Base-by-base conservation (phyloP, 2,113 vertebrate species). In the Psittacara wagleri region DNA sequence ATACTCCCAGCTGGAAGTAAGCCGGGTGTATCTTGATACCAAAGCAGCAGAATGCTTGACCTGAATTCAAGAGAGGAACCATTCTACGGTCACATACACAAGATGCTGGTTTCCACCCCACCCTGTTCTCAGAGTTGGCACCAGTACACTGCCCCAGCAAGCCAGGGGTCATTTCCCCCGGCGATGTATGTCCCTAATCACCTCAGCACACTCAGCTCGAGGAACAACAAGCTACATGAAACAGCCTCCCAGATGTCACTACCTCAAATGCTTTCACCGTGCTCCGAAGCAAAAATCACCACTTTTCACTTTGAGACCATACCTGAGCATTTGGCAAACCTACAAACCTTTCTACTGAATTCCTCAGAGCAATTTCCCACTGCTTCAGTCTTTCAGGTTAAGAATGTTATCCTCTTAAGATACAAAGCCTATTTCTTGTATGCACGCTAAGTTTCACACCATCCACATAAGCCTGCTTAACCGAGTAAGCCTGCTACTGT, bases 371-470 rank as follows among this genome's bases (percentile, higher is more conserved):
- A 0, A 29, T 7, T 10, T 51, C 2, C 3, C 46, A 4, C 7
- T 1, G 11, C 69, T 33, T 3, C 23, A 27, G 31, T 15, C 0
- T n/a, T 28, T 5, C 5, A 27, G 2, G 15, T 27, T 11, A 35
- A 49, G 43, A 31, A 52, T 0, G 8, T 5, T 2, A 10, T 6
- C 23, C 57, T 49, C 0, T 3, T 22, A 20, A 43, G 55, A 4
- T 0, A 9, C 0, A 2, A 29, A 31, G 39, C 4, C 0, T 4
- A 17, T 35, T 82, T 70, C 49, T 46, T 10, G 3, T 4, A 10
- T 1, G 8, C 24, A n/a, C 0, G 5, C 16, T 4, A 15, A 73
- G 81, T 75, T 93, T 43, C 70, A 35, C 20, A 35, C 52, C 81
- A 35, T 59, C 68, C 59, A 25, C 8, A 2, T 2, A 10, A 78